These are phyloP conservation scores for Cyprinodon diabolis DNA, from an alignment of 2,797 vertebrate species.

Conservation along the genomic window DNA sequence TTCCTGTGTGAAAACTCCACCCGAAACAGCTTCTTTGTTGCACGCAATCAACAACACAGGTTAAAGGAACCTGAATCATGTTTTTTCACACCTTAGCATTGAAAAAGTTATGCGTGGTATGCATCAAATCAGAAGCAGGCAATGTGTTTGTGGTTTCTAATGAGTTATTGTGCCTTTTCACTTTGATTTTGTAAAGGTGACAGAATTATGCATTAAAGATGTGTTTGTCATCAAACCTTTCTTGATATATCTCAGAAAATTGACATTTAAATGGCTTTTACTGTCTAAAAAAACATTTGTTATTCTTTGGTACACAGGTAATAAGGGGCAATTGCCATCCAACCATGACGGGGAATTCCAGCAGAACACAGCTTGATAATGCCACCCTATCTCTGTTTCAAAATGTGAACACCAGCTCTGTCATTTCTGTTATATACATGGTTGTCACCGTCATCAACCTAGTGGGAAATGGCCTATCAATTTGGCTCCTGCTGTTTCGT, in stretches of 20 bases:
- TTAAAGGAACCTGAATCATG: not conserved
- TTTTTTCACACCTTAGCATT: constrained; percentile 30
- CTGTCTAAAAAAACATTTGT: not conserved
- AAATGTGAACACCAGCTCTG: constrained; percentile 57
- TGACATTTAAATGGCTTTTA: not conserved
- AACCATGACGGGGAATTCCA: constrained; percentile 71
- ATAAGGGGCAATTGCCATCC: constrained; percentile 13
- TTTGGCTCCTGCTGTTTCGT: constrained; percentile 88
- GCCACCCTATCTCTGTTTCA: constrained; percentile 84
- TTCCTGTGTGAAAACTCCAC: constrained; percentile 67
- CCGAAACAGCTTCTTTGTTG: not conserved
- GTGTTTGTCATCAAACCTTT: not conserved
- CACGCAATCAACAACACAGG: constrained; percentile 7
- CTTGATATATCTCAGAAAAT: not conserved
- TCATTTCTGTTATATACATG: constrained; percentile 83
- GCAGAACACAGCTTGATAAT: constrained; percentile 72
- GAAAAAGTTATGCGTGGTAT: not conserved
- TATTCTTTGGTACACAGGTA: constrained; percentile 32
- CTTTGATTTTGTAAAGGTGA: not conserved
- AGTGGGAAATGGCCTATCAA: constrained; percentile 86
- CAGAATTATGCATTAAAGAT: not conserved
- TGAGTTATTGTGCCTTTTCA: not conserved
- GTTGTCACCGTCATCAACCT: constrained; percentile 84
- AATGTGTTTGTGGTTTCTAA: not conserved
- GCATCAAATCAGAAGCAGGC: not conserved